Percentiles rank a stretch among this genome's conserved stretches.
phyloP scores from a whole-genome alignment of 2,113 vertebrate genomes.

The Mustelus asterias region DNA sequence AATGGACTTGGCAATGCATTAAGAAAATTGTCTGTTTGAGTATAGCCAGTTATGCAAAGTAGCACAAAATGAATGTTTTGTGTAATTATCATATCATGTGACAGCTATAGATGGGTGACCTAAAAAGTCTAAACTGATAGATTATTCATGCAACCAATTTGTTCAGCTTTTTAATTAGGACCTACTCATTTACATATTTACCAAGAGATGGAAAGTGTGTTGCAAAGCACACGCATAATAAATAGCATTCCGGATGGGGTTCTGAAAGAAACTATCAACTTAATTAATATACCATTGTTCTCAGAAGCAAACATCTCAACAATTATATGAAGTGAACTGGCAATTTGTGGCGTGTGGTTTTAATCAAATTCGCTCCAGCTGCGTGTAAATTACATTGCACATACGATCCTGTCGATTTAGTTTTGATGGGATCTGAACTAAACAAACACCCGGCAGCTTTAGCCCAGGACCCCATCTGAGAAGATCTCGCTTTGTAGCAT shows the following conservation, averaged over 20 bases:
- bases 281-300: conserved; percentile 54
- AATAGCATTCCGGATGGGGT: conserved; percentile 50
- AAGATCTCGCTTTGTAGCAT: not conserved
- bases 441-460: not conserved
- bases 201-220: conserved; percentile 40
- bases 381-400: not conserved
- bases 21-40: not conserved
- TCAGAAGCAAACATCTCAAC: conserved; percentile 41
- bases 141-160: conserved; percentile 57
- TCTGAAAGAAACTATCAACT: conserved; percentile 51
- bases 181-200: conserved; percentile 56
- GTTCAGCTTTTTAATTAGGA: conserved; percentile 58
- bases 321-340: conserved; percentile 38
- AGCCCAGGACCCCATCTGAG: not conserved
- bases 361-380: not conserved
- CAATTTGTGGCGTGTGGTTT: not conserved
- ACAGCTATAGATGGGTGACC: conserved; percentile 44
- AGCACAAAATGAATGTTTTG: conserved; percentile 45
- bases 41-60: not conserved
- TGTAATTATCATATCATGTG: conserved; percentile 51
- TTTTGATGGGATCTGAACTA: not conserved
- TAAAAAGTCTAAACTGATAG: conserved; percentile 53
- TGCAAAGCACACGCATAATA: conserved; percentile 49
- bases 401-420: not conserved
- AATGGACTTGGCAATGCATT: not conserved